Base-by-base conservation (phyloP, 2,888 invertebrate genomes). In the Agrochola lychnidis region DNA sequence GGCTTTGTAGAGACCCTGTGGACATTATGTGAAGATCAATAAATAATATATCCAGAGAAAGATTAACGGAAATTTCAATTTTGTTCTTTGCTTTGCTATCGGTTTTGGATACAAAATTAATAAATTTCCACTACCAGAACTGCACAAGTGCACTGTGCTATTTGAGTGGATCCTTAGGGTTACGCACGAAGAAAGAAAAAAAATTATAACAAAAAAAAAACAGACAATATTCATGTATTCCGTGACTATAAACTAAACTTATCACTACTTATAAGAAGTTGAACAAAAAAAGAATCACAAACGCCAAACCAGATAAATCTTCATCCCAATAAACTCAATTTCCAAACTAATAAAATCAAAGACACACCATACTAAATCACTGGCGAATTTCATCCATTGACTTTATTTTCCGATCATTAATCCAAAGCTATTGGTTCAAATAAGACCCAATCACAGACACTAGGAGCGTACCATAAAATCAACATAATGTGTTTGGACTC, bases 401-500 rank as follows among this genome's bases (percentile, higher is more conserved):
- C 63, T 57, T 67, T 45, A 73, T 68, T 82, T 76, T 63, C 74
- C 62, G 68, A 42, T 63, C 70, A 70, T 87, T 82, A 69, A 63
- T 78, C 30, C 45, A 6, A 4, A 51, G 73, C 68, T 45, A 80
- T 76, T 82, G 72, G 78, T 79, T 61, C 36, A 84, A 73, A 75
- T 79, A 74, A 62, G 63, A 5, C 30, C 56, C 73, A 75, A 79
- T 83, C 77, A 70, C 72, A 81, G 81, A 67, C 67, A 76, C 76
- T 73, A 61, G 74, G 36, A 62, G 25, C 30, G 66, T 51, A 67
- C 64, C 69, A 85, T 81, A 80, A 85, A 86, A 87, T 81, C 64
- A 84, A 76, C 83, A 83, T 87, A 86, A 87, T 77, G 59, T 76
- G 68, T 85, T 77, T 87, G 86, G 85, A 79, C 59, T 25, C 56